A percentile compares a stretch with the other conserved stretches of the same genome.
Evolutionary conservation across 2,113 vertebrate species (phyloP).

Genomic region (Podiceps cristatus): DNA sequence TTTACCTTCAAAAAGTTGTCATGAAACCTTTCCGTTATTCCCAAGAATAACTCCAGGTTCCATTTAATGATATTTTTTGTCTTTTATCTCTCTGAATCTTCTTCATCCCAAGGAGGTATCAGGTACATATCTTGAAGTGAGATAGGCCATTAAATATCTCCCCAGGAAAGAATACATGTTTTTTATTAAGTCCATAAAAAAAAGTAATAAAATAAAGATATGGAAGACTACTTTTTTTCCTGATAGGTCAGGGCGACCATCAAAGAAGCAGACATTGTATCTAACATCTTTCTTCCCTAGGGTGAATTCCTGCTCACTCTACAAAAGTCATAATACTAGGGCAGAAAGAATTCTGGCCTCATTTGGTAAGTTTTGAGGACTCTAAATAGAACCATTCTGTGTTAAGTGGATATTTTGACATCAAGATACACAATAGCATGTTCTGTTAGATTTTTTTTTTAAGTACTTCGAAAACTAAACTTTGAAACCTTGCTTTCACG

Average conservation of each 20-base stretch:
- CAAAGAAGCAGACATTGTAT: conserved; percentile 24
- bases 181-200: conserved; percentile 58
- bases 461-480: background rate
- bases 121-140: conserved; percentile 34
- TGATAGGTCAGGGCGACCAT: conserved; percentile 1
- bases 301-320: conserved; percentile 3
- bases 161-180: conserved; percentile 29
- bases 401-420: background rate
- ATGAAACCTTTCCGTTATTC: background rate
- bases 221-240: conserved; percentile 24
- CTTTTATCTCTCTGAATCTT: conserved; percentile 21
- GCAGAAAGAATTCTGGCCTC: background rate
- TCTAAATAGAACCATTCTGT: background rate
- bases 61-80: background rate
- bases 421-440: background rate
- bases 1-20: conserved; percentile 17
- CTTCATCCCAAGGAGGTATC: conserved; percentile 13
- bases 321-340: background rate
- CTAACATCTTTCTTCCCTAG: conserved; percentile 22
- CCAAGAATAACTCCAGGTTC: background rate
- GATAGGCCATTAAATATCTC: conserved; percentile 38
- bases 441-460: background rate
- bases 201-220: conserved; percentile 45
- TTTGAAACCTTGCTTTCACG: background rate
- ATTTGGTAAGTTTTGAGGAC: background rate